Evolutionary conservation across 2,888 invertebrate species (phyloP).

Genomic region (Sturmia bella): DNA sequence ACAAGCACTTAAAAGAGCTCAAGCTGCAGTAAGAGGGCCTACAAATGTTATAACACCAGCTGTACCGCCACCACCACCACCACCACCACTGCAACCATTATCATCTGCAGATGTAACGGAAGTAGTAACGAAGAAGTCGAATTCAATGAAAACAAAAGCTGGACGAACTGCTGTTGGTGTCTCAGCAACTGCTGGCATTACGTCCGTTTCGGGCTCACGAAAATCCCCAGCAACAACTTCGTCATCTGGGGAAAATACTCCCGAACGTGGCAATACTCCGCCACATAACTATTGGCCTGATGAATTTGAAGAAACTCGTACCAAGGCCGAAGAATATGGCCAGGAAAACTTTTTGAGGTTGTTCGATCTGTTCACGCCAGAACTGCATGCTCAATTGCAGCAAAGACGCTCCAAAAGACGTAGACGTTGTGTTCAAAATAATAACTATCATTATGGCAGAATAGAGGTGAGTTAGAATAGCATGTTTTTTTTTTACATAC

Average conservation of each 20-base stretch:
- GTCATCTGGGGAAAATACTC: constrained; percentile 75
- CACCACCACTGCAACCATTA: constrained; percentile 3
- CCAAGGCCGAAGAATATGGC: constrained; percentile 75
- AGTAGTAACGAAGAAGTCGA: constrained; percentile 29
- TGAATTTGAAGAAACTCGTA: constrained; percentile 66
- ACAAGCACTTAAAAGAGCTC: constrained; percentile 79
- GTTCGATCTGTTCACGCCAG: constrained; percentile 78
- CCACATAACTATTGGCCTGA: constrained; percentile 74
- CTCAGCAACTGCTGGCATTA: constrained; percentile 25
- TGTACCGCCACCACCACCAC: constrained; percentile 37
- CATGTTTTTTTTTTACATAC: background rate
- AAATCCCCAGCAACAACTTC: constrained; percentile 68
- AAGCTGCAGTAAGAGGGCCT: constrained; percentile 63
- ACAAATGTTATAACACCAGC: constrained; percentile 1
- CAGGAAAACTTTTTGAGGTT: constrained; percentile 78
- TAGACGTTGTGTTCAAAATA: constrained; percentile 79
- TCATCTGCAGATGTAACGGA: background rate
- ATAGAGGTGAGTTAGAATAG: constrained; percentile 74
- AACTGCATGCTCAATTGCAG: constrained; percentile 76
- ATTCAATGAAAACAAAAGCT: constrained; percentile 49
- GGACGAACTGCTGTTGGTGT: constrained; percentile 30
- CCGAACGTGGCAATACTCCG: constrained; percentile 71
- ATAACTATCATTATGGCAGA: constrained; percentile 81
- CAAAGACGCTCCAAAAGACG: constrained; percentile 80
- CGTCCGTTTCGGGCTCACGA: constrained; percentile 19